Evolutionary conservation across 2,113 vertebrate genomes (phyloP), one percentile per base, ranked within the genome.

Genomic region (Chascanopsetta lugubris): DNA sequence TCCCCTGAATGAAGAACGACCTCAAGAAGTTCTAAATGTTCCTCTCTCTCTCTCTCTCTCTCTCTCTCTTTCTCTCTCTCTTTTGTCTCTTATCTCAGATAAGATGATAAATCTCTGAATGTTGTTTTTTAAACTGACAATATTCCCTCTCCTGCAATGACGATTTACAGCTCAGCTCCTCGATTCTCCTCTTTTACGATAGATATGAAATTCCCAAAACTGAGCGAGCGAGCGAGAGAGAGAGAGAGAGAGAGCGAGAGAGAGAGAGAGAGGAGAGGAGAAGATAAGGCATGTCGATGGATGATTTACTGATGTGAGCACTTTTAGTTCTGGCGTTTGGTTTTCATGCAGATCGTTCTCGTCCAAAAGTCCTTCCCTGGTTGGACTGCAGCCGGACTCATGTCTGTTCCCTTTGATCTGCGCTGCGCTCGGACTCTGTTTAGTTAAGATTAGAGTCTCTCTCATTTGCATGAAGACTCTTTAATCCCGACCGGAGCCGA

Each of bases 31-130:
- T 48, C 17, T 1, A 26, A 54, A 54, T 38, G 32, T 62, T 72
- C 66, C 74, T 72, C 66, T 72, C 45, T 5, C 18, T 5, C 46
- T 6, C 46, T 42, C 38, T 3, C 6, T 7, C 38, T 17, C 17
- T n/a, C 38, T 8, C 38, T 17, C 21, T 61, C 32, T 34, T 34
- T 12, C 32, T 34, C 4, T 57, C 72, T 49, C 42, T 26, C 69
- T 36, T 60, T 58, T n/a, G n/a, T n/a, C n/a, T n/a, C 22, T 6
- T 65, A 70, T 62, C 69, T 64, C 46, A 18, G 42, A 82, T 72
- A 75, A 74, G 76, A 67, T 80, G 59, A 38, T 72, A 77, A 62
- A 71, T 80, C 73, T 75, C 17, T 43, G 54, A 45, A 57, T 45
- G 60, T 69, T 72, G 50, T 50, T 49, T 80, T 82, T 61, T n/a